A percentile compares a stretch with the other conserved stretches of the same genome.
These are phyloP conservation scores for Apocheima hispidaria DNA, from an alignment of 2,888 invertebrate species.

Conservation along the genomic window DNA sequence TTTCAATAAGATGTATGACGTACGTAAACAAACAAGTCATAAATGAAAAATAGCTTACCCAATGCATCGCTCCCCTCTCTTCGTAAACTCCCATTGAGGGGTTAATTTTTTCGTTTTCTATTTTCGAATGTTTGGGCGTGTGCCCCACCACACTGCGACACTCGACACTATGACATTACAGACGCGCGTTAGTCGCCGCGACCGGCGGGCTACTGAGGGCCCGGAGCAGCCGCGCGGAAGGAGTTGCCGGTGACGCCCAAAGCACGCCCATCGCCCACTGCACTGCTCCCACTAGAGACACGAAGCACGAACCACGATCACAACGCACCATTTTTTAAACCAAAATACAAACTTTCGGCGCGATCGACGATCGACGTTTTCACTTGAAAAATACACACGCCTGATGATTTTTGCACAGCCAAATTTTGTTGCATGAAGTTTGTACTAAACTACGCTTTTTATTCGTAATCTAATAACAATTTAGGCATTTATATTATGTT, in stretches of 20 bases:
- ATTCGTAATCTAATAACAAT: neutral
- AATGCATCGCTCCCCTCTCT: constrained; percentile 96
- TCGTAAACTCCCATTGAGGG: constrained; percentile 97
- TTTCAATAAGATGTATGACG: neutral
- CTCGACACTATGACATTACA: constrained; percentile 71
- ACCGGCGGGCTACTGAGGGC: constrained; percentile 62
- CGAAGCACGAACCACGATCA: constrained; percentile 47
- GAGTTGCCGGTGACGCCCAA: constrained; percentile 48
- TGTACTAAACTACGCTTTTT: neutral
- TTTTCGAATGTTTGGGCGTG: constrained; percentile 82
- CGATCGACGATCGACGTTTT: constrained; percentile 33
- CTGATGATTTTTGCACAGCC: constrained; percentile 24
- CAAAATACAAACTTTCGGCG: constrained; percentile 53
- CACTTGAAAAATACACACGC: constrained; percentile 36
- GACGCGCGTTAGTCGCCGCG: constrained; percentile 74
- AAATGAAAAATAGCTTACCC: constrained; percentile 86
- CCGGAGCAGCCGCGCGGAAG: constrained; percentile 51
- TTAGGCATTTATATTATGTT: too few relatives aligned
- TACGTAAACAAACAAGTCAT: constrained; percentile 8
- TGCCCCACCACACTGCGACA: constrained; percentile 82
- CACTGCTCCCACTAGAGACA: constrained; percentile 34
- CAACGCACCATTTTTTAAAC: constrained; percentile 52
- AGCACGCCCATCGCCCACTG: constrained; percentile 56
- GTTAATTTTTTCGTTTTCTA: constrained; percentile 83
- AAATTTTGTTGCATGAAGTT: too few relatives aligned